Evolutionary conservation across 2,113 vertebrate genomes (phyloP), one percentile per base, ranked within the genome.

Genomic region (Barbus barbus): DNA sequence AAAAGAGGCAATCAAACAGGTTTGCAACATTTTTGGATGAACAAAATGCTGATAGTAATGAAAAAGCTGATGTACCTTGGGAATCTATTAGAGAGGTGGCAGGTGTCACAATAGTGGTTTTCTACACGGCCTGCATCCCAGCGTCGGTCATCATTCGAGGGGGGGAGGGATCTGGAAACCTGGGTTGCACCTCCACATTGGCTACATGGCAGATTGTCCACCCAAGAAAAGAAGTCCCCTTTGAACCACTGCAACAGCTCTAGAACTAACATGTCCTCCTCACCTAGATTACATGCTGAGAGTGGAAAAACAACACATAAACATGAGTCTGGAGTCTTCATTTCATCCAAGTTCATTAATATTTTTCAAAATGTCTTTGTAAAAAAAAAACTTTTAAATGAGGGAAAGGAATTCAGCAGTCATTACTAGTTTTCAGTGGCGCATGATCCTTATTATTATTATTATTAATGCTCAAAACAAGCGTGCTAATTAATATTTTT

Each of bases 221-320:
- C 97, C 98, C 98, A 99, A 9, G 87, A 93, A 90, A 98, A 99
- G 94, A 99, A 99, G 44, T 96, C 93, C 79, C 91, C 90, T 89
- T 99, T 99, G 94, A 98, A 99, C 98, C 98, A 99, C 28, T 93
- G 89, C 72, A 99, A 92, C 81, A 99, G 92, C 89, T 98, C 97
- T 90, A 99, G 89, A 90, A 98, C 84, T 89, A 99, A 88, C 88
- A 98, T 95, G 85, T 99, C 98, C 12, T 96, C 95, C 51, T 95
- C 91, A 81, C 87, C 95, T 77, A 97, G 75, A 88, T 91, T 93
- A 56, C 92, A 92, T 14, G 91, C 98, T 99, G 38, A 36, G 28
- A 12, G 22, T 83, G 7, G n/a, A n/a, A n/a, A 7, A 65, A 53
- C 14, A 83, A 44, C 76, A 22, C 9, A 78, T 1, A 22, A 33